Evolutionary conservation across 2,888 invertebrate genomes (phyloP).

Genomic region (Hypsopygia costalis): DNA sequence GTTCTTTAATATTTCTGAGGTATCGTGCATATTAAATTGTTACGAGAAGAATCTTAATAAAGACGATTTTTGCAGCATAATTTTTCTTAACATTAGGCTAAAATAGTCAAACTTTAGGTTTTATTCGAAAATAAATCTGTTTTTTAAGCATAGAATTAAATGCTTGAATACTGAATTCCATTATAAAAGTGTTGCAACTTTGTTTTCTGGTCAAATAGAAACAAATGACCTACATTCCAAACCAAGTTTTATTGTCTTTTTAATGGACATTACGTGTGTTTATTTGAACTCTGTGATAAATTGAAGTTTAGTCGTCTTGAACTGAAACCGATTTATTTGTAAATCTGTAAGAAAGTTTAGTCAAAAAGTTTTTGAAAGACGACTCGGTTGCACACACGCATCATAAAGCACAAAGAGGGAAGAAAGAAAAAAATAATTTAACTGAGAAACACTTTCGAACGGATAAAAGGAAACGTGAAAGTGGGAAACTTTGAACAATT

Average conservation of each 20-base stretch:
- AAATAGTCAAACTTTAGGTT: too few species aligned
- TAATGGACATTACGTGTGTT: conserved; percentile 6
- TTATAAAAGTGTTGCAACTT: too few species aligned
- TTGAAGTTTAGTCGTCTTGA: conserved; percentile 4
- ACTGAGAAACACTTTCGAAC: conserved; percentile 62
- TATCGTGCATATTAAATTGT: too few species aligned
- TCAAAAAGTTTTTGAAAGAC: conserved; percentile 29
- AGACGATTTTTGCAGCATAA: too few species aligned
- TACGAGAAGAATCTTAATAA: too few species aligned
- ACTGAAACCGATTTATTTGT: conserved; percentile 4
- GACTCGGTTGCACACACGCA: conserved; percentile 46
- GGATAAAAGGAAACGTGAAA: conserved; percentile 72
- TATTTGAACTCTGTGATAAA: conserved; percentile 2
- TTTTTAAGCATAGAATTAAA: too few species aligned
- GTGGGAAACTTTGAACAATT: conserved; percentile 71
- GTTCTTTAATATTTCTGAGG: conserved; percentile 13
- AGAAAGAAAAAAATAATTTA: conserved; percentile 70
- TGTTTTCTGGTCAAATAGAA: conserved; percentile 4
- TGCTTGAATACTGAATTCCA: too few species aligned
- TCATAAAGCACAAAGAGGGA: conserved; percentile 47
- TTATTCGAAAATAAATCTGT: too few species aligned
- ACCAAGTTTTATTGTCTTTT: conserved; percentile 3
- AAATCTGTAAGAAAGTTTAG: conserved; percentile 31
- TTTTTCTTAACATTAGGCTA: too few species aligned
- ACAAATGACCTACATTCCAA: conserved; percentile 9